Percentiles rank a stretch among this genome's conserved stretches.
phyloP scores from a whole-genome alignment of 2,888 invertebrate species.

The Lepidochrysops patricia region DNA sequence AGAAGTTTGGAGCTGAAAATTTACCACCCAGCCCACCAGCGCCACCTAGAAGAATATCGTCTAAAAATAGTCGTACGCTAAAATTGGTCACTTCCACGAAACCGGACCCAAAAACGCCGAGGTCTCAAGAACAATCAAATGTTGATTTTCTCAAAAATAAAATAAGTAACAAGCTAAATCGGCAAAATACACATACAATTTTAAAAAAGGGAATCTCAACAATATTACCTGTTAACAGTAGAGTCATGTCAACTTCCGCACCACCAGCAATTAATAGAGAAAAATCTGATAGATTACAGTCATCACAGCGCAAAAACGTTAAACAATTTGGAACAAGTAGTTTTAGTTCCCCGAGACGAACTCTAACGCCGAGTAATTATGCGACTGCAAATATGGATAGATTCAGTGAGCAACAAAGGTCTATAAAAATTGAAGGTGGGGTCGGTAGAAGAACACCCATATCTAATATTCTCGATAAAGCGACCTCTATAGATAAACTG shows the following conservation, averaged over 20 bases:
- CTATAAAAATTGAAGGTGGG: constrained; percentile 61
- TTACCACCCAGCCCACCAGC: constrained; percentile 73
- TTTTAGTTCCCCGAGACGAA: constrained; percentile 61
- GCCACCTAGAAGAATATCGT: constrained; percentile 84
- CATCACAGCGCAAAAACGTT: constrained; percentile 30
- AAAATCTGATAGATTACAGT: constrained; percentile 31
- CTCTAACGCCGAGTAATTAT: constrained; percentile 60
- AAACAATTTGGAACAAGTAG: constrained; percentile 53
- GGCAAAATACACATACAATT: constrained; percentile 63
- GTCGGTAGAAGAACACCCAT: constrained; percentile 67
- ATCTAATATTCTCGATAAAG: constrained; percentile 64
- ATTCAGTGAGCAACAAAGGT: constrained; percentile 39
- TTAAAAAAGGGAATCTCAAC: constrained; percentile 32
- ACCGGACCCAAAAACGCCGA: constrained; percentile 51
- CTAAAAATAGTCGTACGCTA: constrained; percentile 81
- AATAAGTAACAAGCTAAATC: constrained; percentile 74
- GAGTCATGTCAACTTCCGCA: constrained; percentile 55
- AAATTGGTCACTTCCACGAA: constrained; percentile 74
- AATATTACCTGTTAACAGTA: constrained; percentile 23
- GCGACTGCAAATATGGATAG: constrained; percentile 40
- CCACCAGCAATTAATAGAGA: constrained; percentile 59
- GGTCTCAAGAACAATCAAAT: constrained; percentile 60
- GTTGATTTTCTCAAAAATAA: constrained; percentile 77
- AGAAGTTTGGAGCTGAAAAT: constrained; percentile 62
- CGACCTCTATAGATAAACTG: constrained; percentile 72